phyloP scores from a whole-genome alignment of 2,888 invertebrate species.

The Andrena chrysosceles region DNA sequence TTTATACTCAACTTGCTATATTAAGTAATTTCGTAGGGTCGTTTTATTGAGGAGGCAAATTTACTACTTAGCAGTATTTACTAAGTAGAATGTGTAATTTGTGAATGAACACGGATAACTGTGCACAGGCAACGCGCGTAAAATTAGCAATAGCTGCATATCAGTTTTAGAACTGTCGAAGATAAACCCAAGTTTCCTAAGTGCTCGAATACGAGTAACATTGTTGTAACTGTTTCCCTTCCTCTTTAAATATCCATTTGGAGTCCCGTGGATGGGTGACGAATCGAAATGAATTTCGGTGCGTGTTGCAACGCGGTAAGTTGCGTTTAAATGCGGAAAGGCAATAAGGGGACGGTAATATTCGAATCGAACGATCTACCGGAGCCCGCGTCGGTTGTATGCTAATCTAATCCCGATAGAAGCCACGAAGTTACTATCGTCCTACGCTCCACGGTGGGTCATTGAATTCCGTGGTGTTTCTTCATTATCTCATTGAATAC shows the following conservation, averaged over 20 bases:
- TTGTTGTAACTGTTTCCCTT: neutral
- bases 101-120: too few species aligned
- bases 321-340: slow-evolving; percentile 18
- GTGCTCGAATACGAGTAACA: neutral
- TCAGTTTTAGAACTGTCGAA: too few species aligned
- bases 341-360: slow-evolving; percentile 28
- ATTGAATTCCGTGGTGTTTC: slow-evolving; percentile 66
- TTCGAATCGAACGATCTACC: slow-evolving; percentile 44
- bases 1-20: too few species aligned
- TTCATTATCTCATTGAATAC: slow-evolving; percentile 70
- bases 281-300: slow-evolving; percentile 43
- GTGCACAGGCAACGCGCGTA: too few species aligned
- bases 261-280: neutral
- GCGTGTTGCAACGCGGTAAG: slow-evolving; percentile 20
- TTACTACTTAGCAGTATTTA: too few species aligned
- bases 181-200: too few species aligned
- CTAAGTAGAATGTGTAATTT: too few species aligned
- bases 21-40: too few species aligned
- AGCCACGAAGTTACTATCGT: slow-evolving; percentile 55
- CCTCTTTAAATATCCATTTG: neutral
- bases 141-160: too few species aligned
- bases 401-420: slow-evolving; percentile 64
- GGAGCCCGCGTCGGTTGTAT: slow-evolving; percentile 57
- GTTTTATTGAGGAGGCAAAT: too few species aligned
- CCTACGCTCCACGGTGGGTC: slow-evolving; percentile 62